Evolutionary conservation across 2,797 vertebrate species (phyloP), one percentile per base, ranked within the genome.

Genomic region (Melanogrammus aeglefinus): DNA sequence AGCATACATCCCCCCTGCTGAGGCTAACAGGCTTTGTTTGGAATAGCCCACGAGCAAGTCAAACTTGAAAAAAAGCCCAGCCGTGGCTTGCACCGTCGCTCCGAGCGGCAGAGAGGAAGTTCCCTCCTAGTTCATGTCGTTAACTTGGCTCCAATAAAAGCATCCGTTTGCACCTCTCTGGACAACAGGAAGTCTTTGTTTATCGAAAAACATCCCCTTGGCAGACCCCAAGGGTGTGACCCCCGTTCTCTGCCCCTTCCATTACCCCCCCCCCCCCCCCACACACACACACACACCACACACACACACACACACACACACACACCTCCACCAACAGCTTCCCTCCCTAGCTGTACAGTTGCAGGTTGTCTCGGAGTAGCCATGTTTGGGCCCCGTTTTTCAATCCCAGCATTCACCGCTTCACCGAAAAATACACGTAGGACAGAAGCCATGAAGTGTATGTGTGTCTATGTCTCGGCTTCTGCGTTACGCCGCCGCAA

Each of bases 141-240:
- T 93, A 94, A 94, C 93, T 94, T 94, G 94, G 94, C 94, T 95
- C 93, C 89, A 94, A 94, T 95, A 94, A 93, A 92, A 91, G 94
- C 91, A 92, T 94, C 92, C 92, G 88, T 94, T 94, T 94, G 93
- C 94, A 95, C 94, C 94, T 95, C 77, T 39, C 84, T 33, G 90
- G 94, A 94, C 94, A 95, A 95, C 94, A 94, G 93, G 94, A 95
- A 94, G 86, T 87, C 89, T 92, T 92, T 91, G 87, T 94, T 94
- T 94, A 94, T 85, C 73, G 36, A 86, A 92, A 91, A 93, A 94
- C 87, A 93, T 93, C 91, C 92, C 90, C 77, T 91, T 87, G 85
- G 91, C 90, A 86, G 85, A 88, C 87, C 38, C 63, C 36, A 41
- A 44, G 38, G 73, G 73, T 41, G 73, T 73, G 33, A 74, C 84